A percentile compares a stretch with the other conserved stretches of the same genome.
Evolutionary conservation across 2,888 invertebrate genomes (phyloP).

Genomic region (Drosophila buzzatii): DNA sequence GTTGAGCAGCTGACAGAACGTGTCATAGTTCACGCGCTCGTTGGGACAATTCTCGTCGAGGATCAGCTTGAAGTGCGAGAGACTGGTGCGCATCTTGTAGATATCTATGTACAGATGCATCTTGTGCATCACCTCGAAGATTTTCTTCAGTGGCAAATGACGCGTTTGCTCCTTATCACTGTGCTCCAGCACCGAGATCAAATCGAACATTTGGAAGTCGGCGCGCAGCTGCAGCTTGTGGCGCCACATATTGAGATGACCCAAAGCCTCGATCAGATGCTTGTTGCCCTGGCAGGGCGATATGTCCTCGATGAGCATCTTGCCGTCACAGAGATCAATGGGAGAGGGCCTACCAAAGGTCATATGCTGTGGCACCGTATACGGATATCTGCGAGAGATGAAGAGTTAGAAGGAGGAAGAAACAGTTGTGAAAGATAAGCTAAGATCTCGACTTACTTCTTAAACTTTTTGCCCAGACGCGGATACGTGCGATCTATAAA

Average conservation of each 20-base stretch:
- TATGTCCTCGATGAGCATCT: constrained; percentile 66
- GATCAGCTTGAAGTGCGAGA: constrained; percentile 65
- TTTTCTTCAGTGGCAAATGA: constrained; percentile 43
- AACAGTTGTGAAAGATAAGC: too few species aligned
- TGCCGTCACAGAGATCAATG: constrained; percentile 46
- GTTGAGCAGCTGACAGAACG: constrained; percentile 67
- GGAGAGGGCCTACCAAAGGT: constrained; percentile 55
- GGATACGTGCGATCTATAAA: constrained; percentile 67
- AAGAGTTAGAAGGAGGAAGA: background rate
- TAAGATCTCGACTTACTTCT: constrained; percentile 41
- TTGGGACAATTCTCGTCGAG: constrained; percentile 49
- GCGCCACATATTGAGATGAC: constrained; percentile 69
- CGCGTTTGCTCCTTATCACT: constrained; percentile 61
- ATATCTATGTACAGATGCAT: constrained; percentile 58
- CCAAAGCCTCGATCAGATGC: constrained; percentile 56
- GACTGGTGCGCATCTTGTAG: constrained; percentile 54
- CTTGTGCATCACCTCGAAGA: constrained; percentile 60
- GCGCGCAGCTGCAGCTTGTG: constrained; percentile 58
- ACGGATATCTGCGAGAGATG: constrained; percentile 53
- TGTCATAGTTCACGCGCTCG: constrained; percentile 64
- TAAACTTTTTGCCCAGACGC: constrained; percentile 65
- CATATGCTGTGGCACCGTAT: constrained; percentile 37
- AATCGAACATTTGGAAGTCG: constrained; percentile 66
- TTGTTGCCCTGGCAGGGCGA: constrained; percentile 50
- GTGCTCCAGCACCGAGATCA: constrained; percentile 59